Conservation (phyloP, 2,797 vertebrate species). For the Anisognathus igniventris region DNA sequence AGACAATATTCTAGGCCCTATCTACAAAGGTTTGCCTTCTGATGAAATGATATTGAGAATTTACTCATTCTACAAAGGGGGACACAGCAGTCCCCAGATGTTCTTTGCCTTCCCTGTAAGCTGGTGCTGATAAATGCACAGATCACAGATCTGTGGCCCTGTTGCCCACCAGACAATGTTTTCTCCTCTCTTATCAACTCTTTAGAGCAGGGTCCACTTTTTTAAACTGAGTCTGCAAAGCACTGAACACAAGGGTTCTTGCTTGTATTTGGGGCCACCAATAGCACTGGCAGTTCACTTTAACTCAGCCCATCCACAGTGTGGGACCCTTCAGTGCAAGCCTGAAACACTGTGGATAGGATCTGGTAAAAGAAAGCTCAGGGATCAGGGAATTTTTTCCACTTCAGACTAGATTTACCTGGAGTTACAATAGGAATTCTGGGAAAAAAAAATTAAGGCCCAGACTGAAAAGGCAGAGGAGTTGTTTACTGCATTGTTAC, state of each 20-base stretch:
- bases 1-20: background rate
- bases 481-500: background rate
- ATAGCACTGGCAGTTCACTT: background rate
- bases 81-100: accelerated
- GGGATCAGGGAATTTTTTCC: background rate
- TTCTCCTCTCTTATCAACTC: background rate
- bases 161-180: background rate
- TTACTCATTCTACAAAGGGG: background rate
- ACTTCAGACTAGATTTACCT: background rate
- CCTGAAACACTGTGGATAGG: background rate
- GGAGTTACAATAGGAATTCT: background rate
- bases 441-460: background rate
- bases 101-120: background rate
- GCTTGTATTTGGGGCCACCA: background rate
- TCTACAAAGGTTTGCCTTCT: background rate
- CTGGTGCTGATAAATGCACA: background rate
- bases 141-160: background rate
- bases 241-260: background rate
- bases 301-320: background rate
- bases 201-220: background rate
- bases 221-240: background rate
- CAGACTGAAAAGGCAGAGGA: background rate
- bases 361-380: background rate
- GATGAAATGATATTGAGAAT: accelerated
- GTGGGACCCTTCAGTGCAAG: background rate